These are phyloP conservation scores for Trissolcus japonicus DNA, from an alignment of 2,888 invertebrate genomes.

Conservation along the genomic window DNA sequence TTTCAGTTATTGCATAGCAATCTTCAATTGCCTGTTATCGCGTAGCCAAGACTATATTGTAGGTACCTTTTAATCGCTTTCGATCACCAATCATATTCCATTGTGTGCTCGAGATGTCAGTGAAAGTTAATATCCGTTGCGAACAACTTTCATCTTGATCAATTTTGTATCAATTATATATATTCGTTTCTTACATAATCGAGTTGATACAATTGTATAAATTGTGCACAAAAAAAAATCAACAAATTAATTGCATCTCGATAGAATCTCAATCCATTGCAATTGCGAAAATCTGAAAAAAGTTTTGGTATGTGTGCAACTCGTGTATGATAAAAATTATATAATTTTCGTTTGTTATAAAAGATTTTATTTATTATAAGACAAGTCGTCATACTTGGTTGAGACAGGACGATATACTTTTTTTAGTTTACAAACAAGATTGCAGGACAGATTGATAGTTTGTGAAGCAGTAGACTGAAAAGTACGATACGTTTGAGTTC, in stretches of 20 bases:
- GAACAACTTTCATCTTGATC: conserved; percentile 42
- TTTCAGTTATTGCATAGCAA: conserved; percentile 33
- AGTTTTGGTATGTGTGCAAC: no score
- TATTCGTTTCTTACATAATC: neutral
- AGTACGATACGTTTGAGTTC: conserved; percentile 23
- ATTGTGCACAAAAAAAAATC: no score
- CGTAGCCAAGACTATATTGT: conserved; percentile 34
- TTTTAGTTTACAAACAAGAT: conserved; percentile 35
- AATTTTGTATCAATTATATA: conserved; percentile 32
- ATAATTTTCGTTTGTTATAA: neutral
- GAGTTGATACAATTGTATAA: no score
- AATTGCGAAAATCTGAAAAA: no score
- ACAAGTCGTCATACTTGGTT: neutral
- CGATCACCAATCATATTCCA: conserved; percentile 38
- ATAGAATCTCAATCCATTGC: neutral
- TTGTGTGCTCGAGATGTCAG: conserved; percentile 31
- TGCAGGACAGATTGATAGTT: conserved; percentile 28
- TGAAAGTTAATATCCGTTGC: conserved; percentile 39
- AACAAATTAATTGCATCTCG: neutral
- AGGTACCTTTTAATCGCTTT: conserved; percentile 37
- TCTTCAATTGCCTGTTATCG: conserved; percentile 47
- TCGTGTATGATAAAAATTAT: neutral
- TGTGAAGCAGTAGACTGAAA: conserved; percentile 42
- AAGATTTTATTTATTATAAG: neutral
- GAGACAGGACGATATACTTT: conserved; percentile 12